Conservation (phyloP, 2,797 vertebrate genomes). For the Tiaroga cobitis region DNA sequence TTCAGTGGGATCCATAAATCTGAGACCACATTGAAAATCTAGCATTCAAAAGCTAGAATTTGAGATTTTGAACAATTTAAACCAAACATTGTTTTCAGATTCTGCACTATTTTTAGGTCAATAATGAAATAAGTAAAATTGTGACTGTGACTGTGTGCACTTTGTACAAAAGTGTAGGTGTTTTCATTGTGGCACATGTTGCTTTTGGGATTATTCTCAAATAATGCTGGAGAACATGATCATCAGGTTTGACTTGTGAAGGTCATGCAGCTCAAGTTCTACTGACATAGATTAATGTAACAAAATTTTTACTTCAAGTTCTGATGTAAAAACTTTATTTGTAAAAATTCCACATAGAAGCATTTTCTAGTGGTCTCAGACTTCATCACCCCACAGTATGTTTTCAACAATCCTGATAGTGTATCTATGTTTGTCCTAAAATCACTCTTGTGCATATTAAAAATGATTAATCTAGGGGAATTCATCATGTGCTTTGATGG, state of each 20-base stretch:
- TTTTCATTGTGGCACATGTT: background rate
- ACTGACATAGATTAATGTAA: background rate
- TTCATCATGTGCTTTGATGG: slow-evolving; percentile 71
- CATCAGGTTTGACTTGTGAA: background rate
- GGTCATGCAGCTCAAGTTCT: background rate
- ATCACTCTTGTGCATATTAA: slow-evolving; percentile 55
- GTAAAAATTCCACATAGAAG: background rate
- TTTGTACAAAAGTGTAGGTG: background rate
- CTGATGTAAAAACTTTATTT: background rate
- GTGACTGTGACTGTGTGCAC: background rate
- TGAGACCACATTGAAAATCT: background rate
- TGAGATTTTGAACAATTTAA: background rate
- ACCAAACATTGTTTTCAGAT: background rate
- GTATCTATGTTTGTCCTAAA: slow-evolving; percentile 46
- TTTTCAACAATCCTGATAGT: slow-evolving; percentile 34
- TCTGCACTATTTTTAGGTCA: background rate
- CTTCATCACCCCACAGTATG: background rate
- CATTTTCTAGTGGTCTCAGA: background rate
- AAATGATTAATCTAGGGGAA: slow-evolving; percentile 63
- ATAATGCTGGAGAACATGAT: background rate
- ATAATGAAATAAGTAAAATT: background rate
- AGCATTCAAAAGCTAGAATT: background rate
- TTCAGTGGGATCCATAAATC: background rate
- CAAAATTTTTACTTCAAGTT: background rate
- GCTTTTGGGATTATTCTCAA: background rate